Conservation (phyloP, 2,113 vertebrate species). For the Octodon degus region DNA sequence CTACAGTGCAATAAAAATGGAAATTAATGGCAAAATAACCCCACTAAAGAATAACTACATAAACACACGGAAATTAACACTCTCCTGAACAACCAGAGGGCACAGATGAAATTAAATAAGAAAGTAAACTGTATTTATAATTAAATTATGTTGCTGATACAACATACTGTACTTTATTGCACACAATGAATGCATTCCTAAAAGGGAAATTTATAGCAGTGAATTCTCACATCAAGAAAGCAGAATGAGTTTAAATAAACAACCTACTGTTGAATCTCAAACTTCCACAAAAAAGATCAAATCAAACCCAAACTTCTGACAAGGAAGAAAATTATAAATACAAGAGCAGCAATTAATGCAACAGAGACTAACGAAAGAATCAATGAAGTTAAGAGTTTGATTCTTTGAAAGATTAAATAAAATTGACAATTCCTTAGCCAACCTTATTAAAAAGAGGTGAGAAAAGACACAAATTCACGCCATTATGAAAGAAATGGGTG, state of each 20-base stretch:
- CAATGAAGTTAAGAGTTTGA: not conserved
- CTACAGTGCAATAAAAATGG: not conserved
- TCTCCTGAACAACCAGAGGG: not conserved
- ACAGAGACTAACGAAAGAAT: not conserved
- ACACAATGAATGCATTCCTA: not conserved
- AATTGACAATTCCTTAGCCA: not conserved
- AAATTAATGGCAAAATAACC: not conserved
- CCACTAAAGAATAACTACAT: not conserved
- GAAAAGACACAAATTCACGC: not conserved
- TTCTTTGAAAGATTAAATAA: not conserved
- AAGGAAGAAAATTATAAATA: not conserved
- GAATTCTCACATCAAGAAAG: not conserved
- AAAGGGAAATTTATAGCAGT: not conserved
- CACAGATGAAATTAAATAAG: not conserved
- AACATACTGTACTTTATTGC: not conserved
- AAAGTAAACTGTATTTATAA: not conserved
- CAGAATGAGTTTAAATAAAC: not conserved
- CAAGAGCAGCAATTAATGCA: not conserved
- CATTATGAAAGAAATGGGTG: not conserved
- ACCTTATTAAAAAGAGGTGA: not conserved
- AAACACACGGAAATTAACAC: not conserved
- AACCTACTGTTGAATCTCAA: not conserved
- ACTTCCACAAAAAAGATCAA: not conserved
- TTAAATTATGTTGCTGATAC: not conserved
- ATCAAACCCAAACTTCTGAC: not conserved